Evolutionary conservation across 2,888 invertebrate species (phyloP).

Genomic region (Thyatira batis): DNA sequence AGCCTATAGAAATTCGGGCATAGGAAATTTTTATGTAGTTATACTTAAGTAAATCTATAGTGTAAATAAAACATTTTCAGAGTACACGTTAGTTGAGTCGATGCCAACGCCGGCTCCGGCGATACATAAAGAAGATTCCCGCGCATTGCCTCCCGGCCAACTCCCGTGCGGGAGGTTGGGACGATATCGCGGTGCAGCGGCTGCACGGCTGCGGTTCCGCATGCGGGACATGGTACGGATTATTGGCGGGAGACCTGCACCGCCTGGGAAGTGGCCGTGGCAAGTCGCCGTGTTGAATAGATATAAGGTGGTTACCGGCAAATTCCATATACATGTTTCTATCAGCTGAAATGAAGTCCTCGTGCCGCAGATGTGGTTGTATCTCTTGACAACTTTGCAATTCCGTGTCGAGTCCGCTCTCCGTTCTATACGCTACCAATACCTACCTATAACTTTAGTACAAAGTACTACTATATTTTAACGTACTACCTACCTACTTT

Average conservation of each 20-base stretch:
- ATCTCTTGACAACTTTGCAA: too few relatives aligned
- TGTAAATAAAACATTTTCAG: slow-evolving; percentile 30
- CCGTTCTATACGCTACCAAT: too few relatives aligned
- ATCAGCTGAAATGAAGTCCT: too few relatives aligned
- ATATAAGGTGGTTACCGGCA: slow-evolving; percentile 85
- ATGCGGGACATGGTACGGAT: slow-evolving; percentile 88
- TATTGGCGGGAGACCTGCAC: slow-evolving; percentile 91
- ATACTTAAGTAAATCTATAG: background rate
- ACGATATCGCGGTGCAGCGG: slow-evolving; percentile 50
- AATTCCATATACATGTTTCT: too few relatives aligned
- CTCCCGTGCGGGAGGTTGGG: slow-evolving; percentile 63
- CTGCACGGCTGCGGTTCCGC: slow-evolving; percentile 50
- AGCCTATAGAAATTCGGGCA: background rate
- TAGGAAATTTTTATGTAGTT: background rate
- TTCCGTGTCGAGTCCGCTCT: too few relatives aligned
- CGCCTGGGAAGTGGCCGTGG: slow-evolving; percentile 96
- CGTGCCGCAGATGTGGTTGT: too few relatives aligned
- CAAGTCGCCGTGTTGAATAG: slow-evolving; percentile 95
- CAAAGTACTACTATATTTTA: too few relatives aligned
- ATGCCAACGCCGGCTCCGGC: slow-evolving; percentile 55
- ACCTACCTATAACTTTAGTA: too few relatives aligned
- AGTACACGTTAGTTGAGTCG: slow-evolving; percentile 63
- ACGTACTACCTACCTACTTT: too few relatives aligned
- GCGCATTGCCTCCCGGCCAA: slow-evolving; percentile 27
- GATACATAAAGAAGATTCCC: slow-evolving; percentile 59